Conservation (phyloP, 2,888 invertebrate genomes). For the Torymus aiolomorphi region DNA sequence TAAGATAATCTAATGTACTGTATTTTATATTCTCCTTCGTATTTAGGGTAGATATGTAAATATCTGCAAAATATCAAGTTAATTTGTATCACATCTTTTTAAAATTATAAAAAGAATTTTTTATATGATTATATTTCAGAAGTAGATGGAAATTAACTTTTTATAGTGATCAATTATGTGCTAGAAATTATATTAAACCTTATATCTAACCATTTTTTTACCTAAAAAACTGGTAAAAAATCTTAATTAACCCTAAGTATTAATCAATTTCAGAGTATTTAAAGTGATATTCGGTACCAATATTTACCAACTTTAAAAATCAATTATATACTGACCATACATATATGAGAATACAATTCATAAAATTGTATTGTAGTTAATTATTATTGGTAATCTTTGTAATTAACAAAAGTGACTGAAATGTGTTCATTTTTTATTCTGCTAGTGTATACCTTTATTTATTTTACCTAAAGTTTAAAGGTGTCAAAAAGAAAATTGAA, state of each 20-base stretch:
- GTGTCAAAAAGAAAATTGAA: neutral
- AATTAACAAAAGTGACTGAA: no score
- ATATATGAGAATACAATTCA: neutral
- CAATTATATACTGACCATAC: constrained; percentile 15
- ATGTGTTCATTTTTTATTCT: no score
- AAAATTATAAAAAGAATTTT: neutral
- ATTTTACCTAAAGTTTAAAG: neutral
- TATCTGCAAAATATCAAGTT: no score
- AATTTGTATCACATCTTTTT: neutral
- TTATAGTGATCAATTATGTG: no score
- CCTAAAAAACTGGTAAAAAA: neutral
- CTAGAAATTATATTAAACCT: no score
- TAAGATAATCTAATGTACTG: neutral
- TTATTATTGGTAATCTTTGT: no score
- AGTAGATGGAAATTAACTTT: no score
- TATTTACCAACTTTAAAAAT: constrained; percentile 13
- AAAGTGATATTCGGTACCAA: constrained; percentile 40
- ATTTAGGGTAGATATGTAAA: no score
- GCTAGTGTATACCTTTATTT: no score
- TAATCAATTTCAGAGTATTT: constrained; percentile 22
- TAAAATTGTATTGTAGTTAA: neutral
- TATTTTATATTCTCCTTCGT: no score
- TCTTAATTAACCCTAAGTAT: neutral
- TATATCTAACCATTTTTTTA: no score
- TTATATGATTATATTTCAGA: no score